phyloP scores from a whole-genome alignment of 2,888 invertebrate species.

The Cartodere bifasciata region DNA sequence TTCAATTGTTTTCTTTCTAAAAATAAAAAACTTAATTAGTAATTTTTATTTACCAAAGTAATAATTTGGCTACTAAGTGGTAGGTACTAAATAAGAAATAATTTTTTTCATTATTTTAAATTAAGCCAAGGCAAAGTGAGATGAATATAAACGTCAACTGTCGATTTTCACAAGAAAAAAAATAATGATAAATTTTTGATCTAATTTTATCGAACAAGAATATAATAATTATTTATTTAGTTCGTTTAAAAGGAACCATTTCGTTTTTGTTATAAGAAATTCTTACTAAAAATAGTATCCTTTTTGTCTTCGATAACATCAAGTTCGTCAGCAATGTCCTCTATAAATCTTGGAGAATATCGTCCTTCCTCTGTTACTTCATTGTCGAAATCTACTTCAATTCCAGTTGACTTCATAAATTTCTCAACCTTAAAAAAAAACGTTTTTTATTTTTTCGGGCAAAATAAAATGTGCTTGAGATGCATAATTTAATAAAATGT shows the following conservation, averaged over 20 bases:
- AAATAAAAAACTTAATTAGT: constrained; percentile 1
- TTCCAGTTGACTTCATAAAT: constrained; percentile 64
- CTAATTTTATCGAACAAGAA: no score
- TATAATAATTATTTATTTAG: no score
- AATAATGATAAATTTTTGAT: no score
- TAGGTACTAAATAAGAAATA: no score
- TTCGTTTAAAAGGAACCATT: no score
- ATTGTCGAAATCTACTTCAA: constrained; percentile 62
- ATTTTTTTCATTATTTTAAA: no score
- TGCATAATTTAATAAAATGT: constrained; percentile 2
- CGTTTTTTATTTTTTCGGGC: constrained; percentile 1
- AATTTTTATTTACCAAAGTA: no score
- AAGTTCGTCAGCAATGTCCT: constrained; percentile 72
- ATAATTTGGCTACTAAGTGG: background rate
- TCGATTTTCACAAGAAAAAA: no score
- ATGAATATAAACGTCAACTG: no score
- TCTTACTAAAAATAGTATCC: constrained; percentile 69
- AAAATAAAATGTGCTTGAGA: background rate
- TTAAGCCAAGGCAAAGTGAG: no score
- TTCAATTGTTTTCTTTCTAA: constrained; percentile 67
- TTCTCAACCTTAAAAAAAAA: constrained; percentile 36
- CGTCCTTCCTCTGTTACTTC: constrained; percentile 62
- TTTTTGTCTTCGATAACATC: constrained; percentile 74
- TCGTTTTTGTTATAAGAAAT: no score
- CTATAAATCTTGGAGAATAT: constrained; percentile 68